Evolutionary conservation across 2,888 invertebrate species (phyloP).

Genomic region (Fabriciana adippe): DNA sequence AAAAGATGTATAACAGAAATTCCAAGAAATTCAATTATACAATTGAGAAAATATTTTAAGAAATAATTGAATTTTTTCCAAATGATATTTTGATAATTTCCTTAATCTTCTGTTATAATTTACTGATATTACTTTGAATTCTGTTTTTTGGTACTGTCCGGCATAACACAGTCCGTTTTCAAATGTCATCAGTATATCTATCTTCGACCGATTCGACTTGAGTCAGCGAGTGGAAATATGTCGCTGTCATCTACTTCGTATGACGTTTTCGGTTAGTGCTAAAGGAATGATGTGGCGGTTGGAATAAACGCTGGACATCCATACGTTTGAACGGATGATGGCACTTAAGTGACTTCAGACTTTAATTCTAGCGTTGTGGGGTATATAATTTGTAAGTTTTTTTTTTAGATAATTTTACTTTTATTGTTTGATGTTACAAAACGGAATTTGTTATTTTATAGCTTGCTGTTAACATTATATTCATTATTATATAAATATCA

Average conservation of each 20-base stretch:
- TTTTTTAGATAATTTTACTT: too few species aligned
- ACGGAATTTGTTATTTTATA: too few species aligned
- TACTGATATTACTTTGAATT: background rate
- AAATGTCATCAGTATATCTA: conserved; percentile 1
- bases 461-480: too few species aligned
- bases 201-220: conserved; percentile 13
- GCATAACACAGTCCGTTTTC: background rate
- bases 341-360: background rate
- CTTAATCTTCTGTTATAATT: too few species aligned
- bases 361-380: background rate
- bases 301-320: background rate
- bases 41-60: too few species aligned
- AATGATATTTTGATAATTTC: too few species aligned
- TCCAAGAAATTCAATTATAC: too few species aligned
- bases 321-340: background rate
- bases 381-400: too few species aligned
- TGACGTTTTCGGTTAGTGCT: conserved; percentile 31
- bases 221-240: conserved; percentile 35
- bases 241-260: conserved; percentile 33
- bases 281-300: conserved; percentile 1
- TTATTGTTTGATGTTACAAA: too few species aligned
- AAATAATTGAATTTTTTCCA: too few species aligned
- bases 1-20: too few species aligned
- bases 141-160: background rate
- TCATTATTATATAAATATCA: too few species aligned